phyloP scores from a whole-genome alignment of 2,113 vertebrate species.

The Callorhinus ursinus region DNA sequence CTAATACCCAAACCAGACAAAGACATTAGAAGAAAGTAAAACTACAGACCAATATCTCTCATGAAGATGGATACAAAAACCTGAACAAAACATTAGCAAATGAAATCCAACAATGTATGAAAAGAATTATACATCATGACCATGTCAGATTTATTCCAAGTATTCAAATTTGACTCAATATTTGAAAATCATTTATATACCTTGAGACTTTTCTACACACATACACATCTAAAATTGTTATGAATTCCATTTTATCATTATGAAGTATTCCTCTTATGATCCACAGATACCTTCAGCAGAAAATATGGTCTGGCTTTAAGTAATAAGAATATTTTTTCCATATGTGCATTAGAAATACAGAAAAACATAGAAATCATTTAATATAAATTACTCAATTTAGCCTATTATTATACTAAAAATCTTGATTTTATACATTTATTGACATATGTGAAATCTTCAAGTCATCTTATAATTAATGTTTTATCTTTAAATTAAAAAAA shows the following conservation, averaged over 20 bases:
- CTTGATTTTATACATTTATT: not conserved
- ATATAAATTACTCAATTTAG: not conserved
- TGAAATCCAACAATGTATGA: not conserved
- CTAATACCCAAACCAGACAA: not conserved
- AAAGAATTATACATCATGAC: not conserved
- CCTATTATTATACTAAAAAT: not conserved
- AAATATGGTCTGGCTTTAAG: not conserved
- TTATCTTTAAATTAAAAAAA: not conserved
- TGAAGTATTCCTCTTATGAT: not conserved
- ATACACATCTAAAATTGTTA: not conserved
- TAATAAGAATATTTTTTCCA: not conserved
- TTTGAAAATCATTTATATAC: not conserved
- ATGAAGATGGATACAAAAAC: not conserved
- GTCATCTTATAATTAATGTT: not conserved
- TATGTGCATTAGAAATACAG: not conserved
- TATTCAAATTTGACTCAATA: not conserved
- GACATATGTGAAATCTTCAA: not conserved
- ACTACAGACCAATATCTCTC: not conserved
- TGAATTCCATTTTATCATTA: not conserved
- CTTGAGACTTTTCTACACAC: not conserved
- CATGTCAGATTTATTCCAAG: not conserved
- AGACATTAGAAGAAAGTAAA: not conserved
- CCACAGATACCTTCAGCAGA: not conserved
- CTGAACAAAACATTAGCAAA: not conserved
- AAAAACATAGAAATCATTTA: too few species aligned